Evolutionary conservation across 1,140 invertebrate genomes (phyloP), one percentile per base, ranked within the genome.

Genomic region (Pomacea maculata): DNA sequence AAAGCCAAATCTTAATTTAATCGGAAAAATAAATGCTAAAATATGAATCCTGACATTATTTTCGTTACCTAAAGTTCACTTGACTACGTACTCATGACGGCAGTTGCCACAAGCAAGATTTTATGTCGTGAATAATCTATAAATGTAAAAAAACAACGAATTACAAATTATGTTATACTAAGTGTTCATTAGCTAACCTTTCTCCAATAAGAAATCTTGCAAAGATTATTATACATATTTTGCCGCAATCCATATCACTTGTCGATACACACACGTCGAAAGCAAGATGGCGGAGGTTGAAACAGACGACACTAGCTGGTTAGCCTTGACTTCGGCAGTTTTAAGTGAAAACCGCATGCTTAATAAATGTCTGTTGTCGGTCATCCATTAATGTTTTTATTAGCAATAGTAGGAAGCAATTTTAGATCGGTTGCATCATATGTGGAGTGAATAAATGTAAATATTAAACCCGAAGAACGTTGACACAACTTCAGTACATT

Each of bases 251-350:
- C 64, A 9, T 34, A n/a, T 21, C 77, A 54, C 64, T 78, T 78
- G 52, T 19, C 57, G 77, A 78, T 54, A 70, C 64, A 78, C 61
- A 78, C 77, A 78, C 77, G 77, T 78, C 77, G 67, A 78, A 70
- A 19, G 52, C 67, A 78, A 78, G 54, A 78, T 78, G 77, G 77
- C 77, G 67, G 77, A 78, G 8, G 9, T 78, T 15, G 77, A 70
- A 67, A 78, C 77, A 78, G 77, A 78, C 77, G 77, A 78, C 77
- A 78, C 77, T 52, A 70, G 77, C 34, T 78, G 77, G 77, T 78
- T 61, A 61, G 57, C 11, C 11, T 61, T 61, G 57, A 9, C 57
- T 61, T 61, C 8, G 15, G 3, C 57, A 61, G 15, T 61, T 61
- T 14, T 61, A 61, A 61, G 15, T 9, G 57, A 4, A 61, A 61